Base-by-base conservation (phyloP, 2,888 invertebrate genomes). In the Caenorhabditis sp. region DNA sequence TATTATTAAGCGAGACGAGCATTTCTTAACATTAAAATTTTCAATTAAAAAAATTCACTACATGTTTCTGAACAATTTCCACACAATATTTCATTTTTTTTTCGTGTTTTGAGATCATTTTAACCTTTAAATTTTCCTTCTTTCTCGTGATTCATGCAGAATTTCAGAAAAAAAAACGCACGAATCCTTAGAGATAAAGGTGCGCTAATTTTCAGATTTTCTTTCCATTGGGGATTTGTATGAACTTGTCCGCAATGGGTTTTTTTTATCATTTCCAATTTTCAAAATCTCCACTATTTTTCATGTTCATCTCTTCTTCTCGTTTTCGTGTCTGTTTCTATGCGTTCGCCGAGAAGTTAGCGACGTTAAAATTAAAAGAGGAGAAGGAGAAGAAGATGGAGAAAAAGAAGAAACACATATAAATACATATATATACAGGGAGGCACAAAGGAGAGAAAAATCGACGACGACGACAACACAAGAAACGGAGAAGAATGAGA, bases 301-400 rank as follows among this genome's bases (percentile, higher is more conserved):
- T 31, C 24, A 53, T 53, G 21, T 21, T 53, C 24, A 53, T 53
- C 24, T 53, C 24, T 55, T 55, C 23, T 27, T 55, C 27, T 55
- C 27, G 55, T 27, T 24, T n/a, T 26, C n/a, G 8, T 27, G 6
- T 17, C 55, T 23, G 21, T 23, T 53, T 53, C 36, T 58, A 36
- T 58, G 36, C 21, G 19, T 55, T 27, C 26, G 55, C 17, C 19
- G 26, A 58, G 57, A 58, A 58, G 57, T 58, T 58, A 55, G 57
- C 43, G 43, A 23, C 59, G 59, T 59, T 43, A 14, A 59, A 59
- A 49, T 59, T 21, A 49, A 21, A 49, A 49, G 37, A 49, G 59
- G n/a, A 59, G 58, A 58, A n/a, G n/a, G n/a, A n/a, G 59, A 59
- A 59, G 49, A 49, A 14, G 59, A 43, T 27, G 55, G n/a, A 24